Conservation (phyloP, 2,888 invertebrate genomes). For the Sceliomorpha sp. region DNA sequence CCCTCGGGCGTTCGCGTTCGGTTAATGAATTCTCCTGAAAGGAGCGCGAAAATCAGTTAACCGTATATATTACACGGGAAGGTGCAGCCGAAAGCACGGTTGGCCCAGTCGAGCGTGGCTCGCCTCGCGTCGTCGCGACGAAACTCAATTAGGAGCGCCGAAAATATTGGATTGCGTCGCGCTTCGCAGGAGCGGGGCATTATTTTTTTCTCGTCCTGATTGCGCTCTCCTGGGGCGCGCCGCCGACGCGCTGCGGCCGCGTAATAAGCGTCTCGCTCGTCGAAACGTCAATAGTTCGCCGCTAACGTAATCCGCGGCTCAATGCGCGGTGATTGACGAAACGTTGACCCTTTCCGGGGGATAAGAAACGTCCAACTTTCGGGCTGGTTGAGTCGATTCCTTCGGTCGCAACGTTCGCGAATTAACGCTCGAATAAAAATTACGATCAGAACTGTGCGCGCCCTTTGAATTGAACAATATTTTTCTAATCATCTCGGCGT, state of each 20-base stretch:
- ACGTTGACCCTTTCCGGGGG: conserved; percentile 40
- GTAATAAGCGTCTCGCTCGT: conserved; percentile 64
- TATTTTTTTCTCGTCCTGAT: conserved; percentile 77
- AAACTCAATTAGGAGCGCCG: conserved; percentile 66
- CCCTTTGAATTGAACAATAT: no score
- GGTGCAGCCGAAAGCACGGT: conserved; percentile 46
- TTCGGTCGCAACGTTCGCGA: no score
- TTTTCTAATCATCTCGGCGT: no score
- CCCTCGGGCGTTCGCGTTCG: conserved; percentile 12
- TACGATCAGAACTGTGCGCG: no score
- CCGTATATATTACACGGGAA: conserved; percentile 24
- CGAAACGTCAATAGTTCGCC: conserved; percentile 77
- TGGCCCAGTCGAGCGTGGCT: conserved; percentile 51
- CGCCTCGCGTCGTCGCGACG: conserved; percentile 48
- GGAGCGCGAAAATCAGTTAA: conserved; percentile 50
- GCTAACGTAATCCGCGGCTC: conserved; percentile 76
- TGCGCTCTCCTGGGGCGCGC: conserved; percentile 74
- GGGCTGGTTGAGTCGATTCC: no score
- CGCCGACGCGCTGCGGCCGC: conserved; percentile 54
- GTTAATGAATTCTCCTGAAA: conserved; percentile 27
- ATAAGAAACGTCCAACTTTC: background rate
- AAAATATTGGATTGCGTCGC: conserved; percentile 66
- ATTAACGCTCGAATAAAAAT: no score
- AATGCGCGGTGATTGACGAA: conserved; percentile 74
- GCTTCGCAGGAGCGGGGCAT: conserved; percentile 58